phyloP scores from a whole-genome alignment of 1,140 invertebrate genomes.

The Panagrolaimus sp. region DNA sequence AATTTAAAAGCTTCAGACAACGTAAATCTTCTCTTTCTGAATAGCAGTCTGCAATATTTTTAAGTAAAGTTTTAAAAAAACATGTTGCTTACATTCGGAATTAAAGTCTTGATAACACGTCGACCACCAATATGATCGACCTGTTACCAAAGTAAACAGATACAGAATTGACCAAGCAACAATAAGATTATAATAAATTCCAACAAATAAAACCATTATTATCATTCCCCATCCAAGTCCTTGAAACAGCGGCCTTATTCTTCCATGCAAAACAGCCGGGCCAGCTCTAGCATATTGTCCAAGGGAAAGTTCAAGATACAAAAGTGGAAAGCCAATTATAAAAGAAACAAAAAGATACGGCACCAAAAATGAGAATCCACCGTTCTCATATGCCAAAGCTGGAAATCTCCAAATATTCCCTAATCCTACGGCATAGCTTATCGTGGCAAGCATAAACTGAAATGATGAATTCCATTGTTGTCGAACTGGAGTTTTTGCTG shows the following conservation, averaged over 20 bases:
- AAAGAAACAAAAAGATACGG: conserved; percentile 23
- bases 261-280: conserved; percentile 88
- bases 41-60: not conserved
- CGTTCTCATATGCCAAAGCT: conserved; percentile 33
- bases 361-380: conserved; percentile 26
- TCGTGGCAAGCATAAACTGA: conserved; percentile 32
- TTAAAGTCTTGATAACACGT: conserved; percentile 16
- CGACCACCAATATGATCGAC: conserved; percentile 12
- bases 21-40: not conserved
- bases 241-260: conserved; percentile 64
- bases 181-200: conserved; percentile 94
- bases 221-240: conserved; percentile 83
- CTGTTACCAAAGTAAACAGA: conserved; percentile 65
- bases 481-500: conserved; percentile 70
- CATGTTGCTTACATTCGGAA: conserved; percentile 15
- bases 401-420: conserved; percentile 41
- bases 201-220: conserved; percentile 95
- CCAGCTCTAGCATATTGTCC: conserved; percentile 94
- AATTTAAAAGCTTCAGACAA: not conserved
- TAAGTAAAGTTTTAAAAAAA: no score
- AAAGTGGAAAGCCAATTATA: conserved; percentile 85
- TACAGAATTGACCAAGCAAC: conserved; percentile 93
- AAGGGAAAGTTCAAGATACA: conserved; percentile 88
- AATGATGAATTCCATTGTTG: conserved; percentile 25
- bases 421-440: conserved; percentile 37